Evolutionary conservation across 2,888 invertebrate genomes (phyloP).

Genomic region (Agelastica alni): DNA sequence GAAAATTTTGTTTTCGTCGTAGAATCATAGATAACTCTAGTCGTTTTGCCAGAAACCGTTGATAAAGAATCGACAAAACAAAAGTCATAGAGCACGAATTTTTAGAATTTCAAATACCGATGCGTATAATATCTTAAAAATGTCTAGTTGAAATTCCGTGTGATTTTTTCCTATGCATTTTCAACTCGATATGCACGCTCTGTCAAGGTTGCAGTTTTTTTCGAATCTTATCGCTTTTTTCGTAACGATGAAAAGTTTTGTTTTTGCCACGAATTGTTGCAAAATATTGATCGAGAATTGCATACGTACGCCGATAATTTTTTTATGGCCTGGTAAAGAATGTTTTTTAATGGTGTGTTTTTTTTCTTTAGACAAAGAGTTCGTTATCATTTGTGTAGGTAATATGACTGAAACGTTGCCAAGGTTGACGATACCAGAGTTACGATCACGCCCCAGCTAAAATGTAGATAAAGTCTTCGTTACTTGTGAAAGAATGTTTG

Average conservation of each 20-base stretch:
- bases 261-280: constrained; percentile 27
- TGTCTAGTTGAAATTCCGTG: not conserved
- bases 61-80: not conserved
- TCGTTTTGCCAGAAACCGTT: not conserved
- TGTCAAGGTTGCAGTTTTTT: constrained; percentile 26
- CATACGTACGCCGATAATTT: constrained; percentile 20
- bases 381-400: constrained; percentile 20
- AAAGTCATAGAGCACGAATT: not conserved
- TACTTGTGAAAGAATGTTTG: constrained; percentile 6
- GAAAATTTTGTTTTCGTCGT: not conserved
- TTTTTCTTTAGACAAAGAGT: constrained; percentile 21
- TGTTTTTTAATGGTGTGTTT: constrained; percentile 20
- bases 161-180: constrained; percentile 9
- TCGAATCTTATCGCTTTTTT: constrained; percentile 21
- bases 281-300: constrained; percentile 23
- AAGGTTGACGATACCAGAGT: not conserved
- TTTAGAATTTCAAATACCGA: not conserved
- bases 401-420: constrained; percentile 7
- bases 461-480: constrained; percentile 6
- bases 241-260: constrained; percentile 22
- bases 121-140: not conserved
- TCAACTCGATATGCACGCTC: constrained; percentile 10
- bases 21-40: not conserved
- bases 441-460: constrained; percentile 6
- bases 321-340: constrained; percentile 21